Evolutionary conservation across 2,113 vertebrate genomes (phyloP), one percentile per base, ranked within the genome.

Genomic region (Eira barbara): DNA sequence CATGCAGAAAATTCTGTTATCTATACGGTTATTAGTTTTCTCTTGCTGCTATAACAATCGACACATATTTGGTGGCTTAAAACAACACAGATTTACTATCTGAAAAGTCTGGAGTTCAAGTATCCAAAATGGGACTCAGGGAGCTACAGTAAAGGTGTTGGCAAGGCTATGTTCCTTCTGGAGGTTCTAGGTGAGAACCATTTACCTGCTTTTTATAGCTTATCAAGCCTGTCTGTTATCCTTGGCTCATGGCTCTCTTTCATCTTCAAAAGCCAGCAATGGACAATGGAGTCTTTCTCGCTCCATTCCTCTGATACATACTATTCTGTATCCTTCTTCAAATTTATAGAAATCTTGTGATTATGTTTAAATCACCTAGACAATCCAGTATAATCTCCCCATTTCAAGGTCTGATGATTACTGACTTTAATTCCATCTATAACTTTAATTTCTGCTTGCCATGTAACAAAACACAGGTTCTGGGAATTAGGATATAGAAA

Each of bases 161-260:
- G 7, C 11, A 92, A 9, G 25, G 3, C 5, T 39, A 4, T 36
- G 2, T n/a, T 84, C 63, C 45, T 45, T 65, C 34, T 94, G 59
- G 11, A 49, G 23, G 7, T 20, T 36, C 7, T 63, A 52, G 47
- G 34, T 23, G 14, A 89, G 2, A 78, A 36, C 3, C 10, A 34
- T 69, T n/a, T 82, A 2, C 12, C 74, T 59, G 45, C 2, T 55
- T 67, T 59, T 78, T 78, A 11, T 6, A 29, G 3, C 57, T 92
- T 73, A 52, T 79, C 9, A 73, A 65, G 8, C 3, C 6, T 21
- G 11, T 1, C 27, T 69, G 6, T 17, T 27, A 18, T 12, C 29
- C 6, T 2, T 11, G 21, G 2, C 1, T 74, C 34, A 81, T 4
- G 20, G 52, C 0, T 23, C 0, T 8, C 0, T 42, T 65, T 21